Base-by-base conservation (phyloP, 2,113 vertebrate species). In the Tiliqua scincoides region DNA sequence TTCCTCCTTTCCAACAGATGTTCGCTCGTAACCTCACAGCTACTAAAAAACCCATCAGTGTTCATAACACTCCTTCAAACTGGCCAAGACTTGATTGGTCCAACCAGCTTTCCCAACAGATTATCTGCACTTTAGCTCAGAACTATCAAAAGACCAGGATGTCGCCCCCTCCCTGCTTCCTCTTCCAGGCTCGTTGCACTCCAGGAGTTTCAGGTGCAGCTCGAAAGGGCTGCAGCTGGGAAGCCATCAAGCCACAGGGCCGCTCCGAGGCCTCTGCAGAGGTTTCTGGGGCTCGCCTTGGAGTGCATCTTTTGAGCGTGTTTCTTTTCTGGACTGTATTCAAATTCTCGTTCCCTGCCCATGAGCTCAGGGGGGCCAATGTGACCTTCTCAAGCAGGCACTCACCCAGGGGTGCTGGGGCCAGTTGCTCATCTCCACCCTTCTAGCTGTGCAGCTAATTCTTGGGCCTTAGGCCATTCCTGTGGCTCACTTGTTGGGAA, bases 11-110 rank as follows among this genome's bases (percentile, higher is more conserved):
- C 25, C 77, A 61, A 63, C 35, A 79, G 57, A 80, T n/a, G 27
- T 61, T 59, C 59, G 35, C 54, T 61, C 59, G 21, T 21, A 54
- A 83, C 54, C 54, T 81, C 1, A 0, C 70, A 72, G 3, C 0
- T 30, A 2, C 30, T 73, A 25, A 40, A 71, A 35, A 30, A 81
- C 2, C 35, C 0, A 1, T 1, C 6, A 8, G 11, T 0, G 52
- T 82, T 15, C 76, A 9, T 75, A 71, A 48, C 10, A 1, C 63
- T 62, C 57, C 6, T 35, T 37, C n/a, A 48, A 61, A 15, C 18
- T 65, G 23, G 17, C 57, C 68, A 63, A 40, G 52, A 35, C 40
- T 62, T 73, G 62, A 54, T 86, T 80, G 59, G 23, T 27, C 70
- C 43, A 73, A 30, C 40, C 35, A 73, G 54, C 40, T 73, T 72